phyloP scores from a whole-genome alignment of 2,113 vertebrate species.

The Anhinga anhinga region DNA sequence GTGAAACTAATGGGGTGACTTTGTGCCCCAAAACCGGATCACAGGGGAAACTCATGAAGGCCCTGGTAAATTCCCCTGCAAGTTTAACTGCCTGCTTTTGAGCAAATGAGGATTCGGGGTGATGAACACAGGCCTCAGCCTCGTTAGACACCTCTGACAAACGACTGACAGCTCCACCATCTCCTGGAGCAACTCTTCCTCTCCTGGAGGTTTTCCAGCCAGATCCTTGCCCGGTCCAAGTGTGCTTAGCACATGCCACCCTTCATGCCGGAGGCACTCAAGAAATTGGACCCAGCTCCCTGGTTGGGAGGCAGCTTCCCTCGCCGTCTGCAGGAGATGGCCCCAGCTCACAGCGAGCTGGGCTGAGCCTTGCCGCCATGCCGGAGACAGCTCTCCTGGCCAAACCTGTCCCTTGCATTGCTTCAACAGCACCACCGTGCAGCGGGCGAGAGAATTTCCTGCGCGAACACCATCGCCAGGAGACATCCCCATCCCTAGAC shows the following conservation, averaged over 20 bases:
- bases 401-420: rapidly evolving
- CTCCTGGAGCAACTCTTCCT: background rate
- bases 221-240: background rate
- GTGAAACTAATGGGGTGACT: background rate
- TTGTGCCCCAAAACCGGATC: background rate
- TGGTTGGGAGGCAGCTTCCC: background rate
- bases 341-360: background rate
- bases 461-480: rapidly evolving
- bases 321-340: rapidly evolving
- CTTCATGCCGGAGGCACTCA: background rate
- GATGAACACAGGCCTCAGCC: background rate
- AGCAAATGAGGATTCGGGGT: background rate
- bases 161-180: background rate
- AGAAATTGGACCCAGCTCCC: background rate
- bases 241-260: background rate
- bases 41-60: rapidly evolving
- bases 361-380: rapidly evolving
- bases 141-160: background rate
- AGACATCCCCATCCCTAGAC: background rate
- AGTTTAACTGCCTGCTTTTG: background rate
- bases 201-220: background rate
- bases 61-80: background rate
- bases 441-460: rapidly evolving
- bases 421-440: background rate
- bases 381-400: rapidly evolving